phyloP scores from a whole-genome alignment of 2,888 invertebrate species.

The Morinoia aosen region DNA sequence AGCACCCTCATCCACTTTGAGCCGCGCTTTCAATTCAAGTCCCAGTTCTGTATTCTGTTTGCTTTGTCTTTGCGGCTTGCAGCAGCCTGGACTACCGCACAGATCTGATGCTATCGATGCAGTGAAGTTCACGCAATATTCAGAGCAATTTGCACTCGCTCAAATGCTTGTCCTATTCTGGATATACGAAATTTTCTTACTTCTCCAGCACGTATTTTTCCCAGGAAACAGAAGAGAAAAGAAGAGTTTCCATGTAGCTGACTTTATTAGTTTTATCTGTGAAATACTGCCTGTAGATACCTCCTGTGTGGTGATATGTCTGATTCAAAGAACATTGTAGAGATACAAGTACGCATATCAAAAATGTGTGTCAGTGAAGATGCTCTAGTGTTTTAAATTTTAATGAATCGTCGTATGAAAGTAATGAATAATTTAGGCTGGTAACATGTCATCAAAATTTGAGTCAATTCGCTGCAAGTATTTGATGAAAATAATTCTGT shows the following conservation, averaged over 20 bases:
- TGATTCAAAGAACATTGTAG: no score
- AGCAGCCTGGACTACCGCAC: background rate
- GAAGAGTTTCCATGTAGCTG: background rate
- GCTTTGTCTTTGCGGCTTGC: background rate
- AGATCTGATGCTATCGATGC: background rate
- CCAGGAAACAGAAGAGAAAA: background rate
- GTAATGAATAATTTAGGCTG: no score
- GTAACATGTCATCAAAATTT: background rate
- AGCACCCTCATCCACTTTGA: background rate
- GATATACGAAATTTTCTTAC: background rate
- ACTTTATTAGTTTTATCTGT: background rate
- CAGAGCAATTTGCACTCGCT: background rate
- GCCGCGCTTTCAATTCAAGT: background rate
- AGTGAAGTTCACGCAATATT: background rate
- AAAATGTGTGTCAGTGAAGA: no score
- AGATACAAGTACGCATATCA: no score
- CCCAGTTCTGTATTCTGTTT: background rate
- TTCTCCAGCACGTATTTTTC: background rate
- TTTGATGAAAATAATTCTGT: no score
- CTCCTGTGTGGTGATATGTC: no score
- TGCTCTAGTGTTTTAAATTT: no score
- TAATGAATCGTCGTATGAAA: no score
- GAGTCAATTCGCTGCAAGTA: background rate
- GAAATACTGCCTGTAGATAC: no score
- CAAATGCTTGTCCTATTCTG: background rate